Base-by-base conservation (phyloP, 2,113 vertebrate genomes). In the Solea senegalensis region DNA sequence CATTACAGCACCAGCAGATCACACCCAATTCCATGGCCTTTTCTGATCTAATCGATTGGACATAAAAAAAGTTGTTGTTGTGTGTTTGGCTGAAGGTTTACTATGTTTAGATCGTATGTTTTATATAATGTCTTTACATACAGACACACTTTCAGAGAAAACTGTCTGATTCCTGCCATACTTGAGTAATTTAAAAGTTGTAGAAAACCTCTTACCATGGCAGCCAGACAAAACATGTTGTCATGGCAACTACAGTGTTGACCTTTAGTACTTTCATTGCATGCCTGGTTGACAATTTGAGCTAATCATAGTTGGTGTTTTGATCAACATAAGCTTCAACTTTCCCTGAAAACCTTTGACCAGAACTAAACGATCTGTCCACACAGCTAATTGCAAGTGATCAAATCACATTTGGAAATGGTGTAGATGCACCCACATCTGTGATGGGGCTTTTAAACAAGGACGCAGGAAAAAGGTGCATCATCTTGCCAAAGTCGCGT, bases 181-280 rank as follows among this genome's bases (percentile, higher is more conserved):
- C 46, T 21, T 73, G 52, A 78, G 26, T 43, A 34, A 80, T 68
- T 69, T 65, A 60, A 69, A 57, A 14, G 34, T 72, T 51, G 15
- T 0, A 28, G 55, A 50, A 55, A 62, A 15, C 21, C 63, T 64
- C 67, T 5, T 45, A 11, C 77, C 70, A 76, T 80, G 75, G 72
- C 54, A 88, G 84, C 88, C 65, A 83, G 83, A 82, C 69, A 74
- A 28, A 53, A 56, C 28, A 12, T 55, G 40, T 41, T 54, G 41
- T 54, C 34, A 41, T 4, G 27, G 15, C 1, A 4, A 28, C 7
- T 1, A 4, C 8, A 5, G 40, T 34, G 57, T 4, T 12, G 39
- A 48, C 60, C 48, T 26, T 50, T 64, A 9, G 2, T n/a, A 7
- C 16, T 27, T 28, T 26, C 12, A 9, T 8, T 44, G 8, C 43